Percentiles rank a stretch among this genome's conserved stretches.
Conservation (phyloP, 2,888 invertebrate genomes). For the Lobophora halterata region DNA sequence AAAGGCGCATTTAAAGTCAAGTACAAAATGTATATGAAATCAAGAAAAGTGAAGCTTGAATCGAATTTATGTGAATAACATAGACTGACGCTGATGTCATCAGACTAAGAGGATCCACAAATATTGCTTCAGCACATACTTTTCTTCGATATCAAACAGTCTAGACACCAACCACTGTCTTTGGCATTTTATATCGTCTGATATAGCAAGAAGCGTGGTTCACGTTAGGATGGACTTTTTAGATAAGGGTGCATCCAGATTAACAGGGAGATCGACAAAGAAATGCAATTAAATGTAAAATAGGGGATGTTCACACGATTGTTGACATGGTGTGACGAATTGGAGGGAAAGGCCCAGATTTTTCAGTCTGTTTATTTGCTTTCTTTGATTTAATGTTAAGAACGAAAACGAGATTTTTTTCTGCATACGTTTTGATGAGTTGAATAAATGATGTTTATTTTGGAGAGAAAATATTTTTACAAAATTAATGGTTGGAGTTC, state of each 20-base stretch:
- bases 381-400: slow-evolving; percentile 30
- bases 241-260: slow-evolving; percentile 74
- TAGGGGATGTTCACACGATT: slow-evolving; percentile 74
- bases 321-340: slow-evolving; percentile 75
- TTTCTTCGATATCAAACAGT: slow-evolving; percentile 69
- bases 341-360: slow-evolving; percentile 56
- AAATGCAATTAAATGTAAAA: slow-evolving; percentile 81
- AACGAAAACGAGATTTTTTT: slow-evolving; percentile 6
- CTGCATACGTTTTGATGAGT: neutral
- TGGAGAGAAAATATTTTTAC: no score
- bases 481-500: no score
- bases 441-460: no score
- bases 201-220: neutral
- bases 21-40: no score
- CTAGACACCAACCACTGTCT: slow-evolving; percentile 48
- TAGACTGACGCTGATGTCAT: slow-evolving; percentile 46
- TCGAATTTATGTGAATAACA: slow-evolving; percentile 13
- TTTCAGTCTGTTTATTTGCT: slow-evolving; percentile 47
- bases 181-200: slow-evolving; percentile 33
- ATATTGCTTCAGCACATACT: slow-evolving; percentile 65
- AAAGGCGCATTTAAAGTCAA: no score
- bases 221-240: slow-evolving; percentile 9
- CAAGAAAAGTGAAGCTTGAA: neutral
- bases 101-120: slow-evolving; percentile 64
- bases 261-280: slow-evolving; percentile 76